Conservation (phyloP, 2,888 invertebrate species). For the Ornithoptera priamus region DNA sequence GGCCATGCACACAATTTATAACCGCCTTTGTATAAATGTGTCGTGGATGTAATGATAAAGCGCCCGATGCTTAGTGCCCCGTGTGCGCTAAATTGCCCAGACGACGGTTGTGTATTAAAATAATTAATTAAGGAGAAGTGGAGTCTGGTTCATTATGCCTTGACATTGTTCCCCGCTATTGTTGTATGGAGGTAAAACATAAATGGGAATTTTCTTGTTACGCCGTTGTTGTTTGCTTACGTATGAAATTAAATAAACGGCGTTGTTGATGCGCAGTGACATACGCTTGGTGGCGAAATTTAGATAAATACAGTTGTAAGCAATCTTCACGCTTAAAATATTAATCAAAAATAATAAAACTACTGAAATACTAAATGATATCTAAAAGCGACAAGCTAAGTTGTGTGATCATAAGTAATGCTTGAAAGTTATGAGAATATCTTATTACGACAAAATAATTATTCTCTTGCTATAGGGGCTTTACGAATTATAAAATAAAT, state of each 20-base stretch:
- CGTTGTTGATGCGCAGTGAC: constrained; percentile 33
- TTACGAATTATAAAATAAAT: too few species aligned
- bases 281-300: neutral
- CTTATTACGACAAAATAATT: too few species aligned
- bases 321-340: too few species aligned
- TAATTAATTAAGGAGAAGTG: constrained; percentile 31
- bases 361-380: too few species aligned
- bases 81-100: constrained; percentile 52
- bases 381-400: too few species aligned
- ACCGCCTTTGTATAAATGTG: constrained; percentile 55
- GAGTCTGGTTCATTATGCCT: constrained; percentile 31
- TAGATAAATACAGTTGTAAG: neutral
- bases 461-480: too few species aligned
- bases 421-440: too few species aligned
- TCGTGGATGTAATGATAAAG: constrained; percentile 55
- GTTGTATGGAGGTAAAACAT: constrained; percentile 25
- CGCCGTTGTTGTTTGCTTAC: constrained; percentile 17
- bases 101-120: constrained; percentile 31
- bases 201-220: constrained; percentile 25
- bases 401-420: too few species aligned
- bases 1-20: constrained; percentile 58
- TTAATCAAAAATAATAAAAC: too few species aligned
- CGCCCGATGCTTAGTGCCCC: constrained; percentile 45
- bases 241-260: constrained; percentile 28
- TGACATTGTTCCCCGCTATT: constrained; percentile 29